Percentiles rank a stretch among this genome's conserved stretches.
Evolutionary conservation across 2,113 vertebrate genomes (phyloP).

Genomic region (Ciconia stormi): DNA sequence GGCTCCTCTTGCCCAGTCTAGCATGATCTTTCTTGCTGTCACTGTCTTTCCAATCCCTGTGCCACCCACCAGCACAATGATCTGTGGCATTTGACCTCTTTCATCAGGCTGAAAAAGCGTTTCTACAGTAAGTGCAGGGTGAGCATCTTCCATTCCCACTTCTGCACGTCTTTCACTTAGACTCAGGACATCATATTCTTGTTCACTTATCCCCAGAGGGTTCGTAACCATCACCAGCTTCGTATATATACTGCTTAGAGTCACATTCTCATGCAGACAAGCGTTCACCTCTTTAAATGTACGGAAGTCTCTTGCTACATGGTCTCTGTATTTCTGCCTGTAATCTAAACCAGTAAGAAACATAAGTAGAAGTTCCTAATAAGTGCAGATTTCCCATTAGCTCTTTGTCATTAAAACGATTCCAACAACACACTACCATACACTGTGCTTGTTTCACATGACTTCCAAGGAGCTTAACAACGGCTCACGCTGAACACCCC

Average conservation of each 20-base stretch:
- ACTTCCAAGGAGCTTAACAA: background rate
- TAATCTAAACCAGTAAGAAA: background rate
- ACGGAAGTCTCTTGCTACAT: background rate
- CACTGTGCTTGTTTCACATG: too few species aligned
- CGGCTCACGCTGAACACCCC: background rate
- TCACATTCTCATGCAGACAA: background rate
- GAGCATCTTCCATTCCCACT: background rate
- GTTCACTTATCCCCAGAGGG: background rate
- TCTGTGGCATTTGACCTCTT: background rate
- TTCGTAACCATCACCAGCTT: background rate
- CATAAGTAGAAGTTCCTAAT: background rate
- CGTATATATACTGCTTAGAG: background rate
- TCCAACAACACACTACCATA: too few species aligned
- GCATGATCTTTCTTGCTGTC: slow-evolving; percentile 1
- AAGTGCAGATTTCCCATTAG: background rate
- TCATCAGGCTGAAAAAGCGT: background rate
- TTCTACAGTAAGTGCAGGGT: background rate
- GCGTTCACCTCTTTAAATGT: background rate
- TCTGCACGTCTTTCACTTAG: background rate
- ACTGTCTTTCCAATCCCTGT: slow-evolving; percentile 52
- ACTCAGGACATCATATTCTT: background rate
- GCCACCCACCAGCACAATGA: slow-evolving; percentile 25
- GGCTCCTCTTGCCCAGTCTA: slow-evolving; percentile 15
- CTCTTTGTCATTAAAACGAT: background rate
- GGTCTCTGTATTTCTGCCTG: background rate